A percentile compares a stretch with the other conserved stretches of the same genome.
These are phyloP conservation scores for Epistrophe grossulariae DNA, from an alignment of 2,888 invertebrate genomes.

Conservation along the genomic window DNA sequence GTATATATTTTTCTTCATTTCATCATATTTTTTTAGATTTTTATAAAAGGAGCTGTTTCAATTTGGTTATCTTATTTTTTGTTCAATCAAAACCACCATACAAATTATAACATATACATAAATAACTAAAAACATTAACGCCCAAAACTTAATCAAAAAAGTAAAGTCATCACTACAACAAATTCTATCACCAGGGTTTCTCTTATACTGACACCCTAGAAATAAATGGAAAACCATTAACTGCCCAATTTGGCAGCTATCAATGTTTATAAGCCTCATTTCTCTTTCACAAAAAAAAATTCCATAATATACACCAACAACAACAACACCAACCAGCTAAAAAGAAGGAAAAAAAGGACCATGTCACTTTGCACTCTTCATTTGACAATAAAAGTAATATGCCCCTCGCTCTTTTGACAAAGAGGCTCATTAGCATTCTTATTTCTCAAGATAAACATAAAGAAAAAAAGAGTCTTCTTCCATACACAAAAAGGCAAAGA, in stretches of 20 bases:
- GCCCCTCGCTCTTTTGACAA: conserved; percentile 60
- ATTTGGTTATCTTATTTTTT: neutral
- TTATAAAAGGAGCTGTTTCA: no score
- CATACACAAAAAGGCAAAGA: neutral
- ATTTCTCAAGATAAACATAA: conserved; percentile 13
- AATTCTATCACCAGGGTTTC: neutral
- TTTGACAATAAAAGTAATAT: conserved; percentile 62
- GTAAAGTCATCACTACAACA: neutral
- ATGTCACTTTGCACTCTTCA: conserved; percentile 65
- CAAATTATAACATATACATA: neutral
- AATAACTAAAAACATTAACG: neutral
- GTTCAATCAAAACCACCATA: neutral
- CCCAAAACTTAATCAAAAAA: conserved; percentile 17
- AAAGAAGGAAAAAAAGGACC: conserved; percentile 29
- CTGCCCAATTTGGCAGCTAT: conserved; percentile 63
- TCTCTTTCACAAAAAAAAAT: conserved; percentile 14
- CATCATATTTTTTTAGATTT: no score
- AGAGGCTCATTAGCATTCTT: conserved; percentile 62
- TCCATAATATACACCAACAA: conserved; percentile 10
- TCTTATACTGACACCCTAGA: neutral
- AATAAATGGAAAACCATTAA: conserved; percentile 39
- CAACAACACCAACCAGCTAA: conserved; percentile 4
- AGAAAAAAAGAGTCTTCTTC: conserved; percentile 1
- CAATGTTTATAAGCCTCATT: conserved; percentile 69
- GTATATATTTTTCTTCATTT: no score